phyloP scores from a whole-genome alignment of 2,888 invertebrate genomes.

The Watsonalla cultraria region DNA sequence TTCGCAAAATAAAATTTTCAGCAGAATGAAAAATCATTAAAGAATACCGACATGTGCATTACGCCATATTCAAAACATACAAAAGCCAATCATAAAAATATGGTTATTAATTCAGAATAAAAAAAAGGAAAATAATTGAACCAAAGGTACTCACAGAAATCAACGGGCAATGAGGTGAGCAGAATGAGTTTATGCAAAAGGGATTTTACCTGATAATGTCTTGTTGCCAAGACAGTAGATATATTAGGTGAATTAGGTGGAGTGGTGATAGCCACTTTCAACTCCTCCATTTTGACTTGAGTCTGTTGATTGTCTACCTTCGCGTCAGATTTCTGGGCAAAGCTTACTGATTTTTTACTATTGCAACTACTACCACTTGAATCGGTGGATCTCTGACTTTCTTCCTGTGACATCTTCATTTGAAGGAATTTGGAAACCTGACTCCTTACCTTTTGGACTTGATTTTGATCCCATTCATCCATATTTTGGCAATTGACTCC shows the following conservation, averaged over 20 bases:
- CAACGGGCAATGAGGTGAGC: slow-evolving; percentile 59
- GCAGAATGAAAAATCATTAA: slow-evolving; percentile 6
- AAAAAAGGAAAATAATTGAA: slow-evolving; percentile 46
- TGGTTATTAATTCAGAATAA: slow-evolving; percentile 17
- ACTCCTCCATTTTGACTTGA: slow-evolving; percentile 72
- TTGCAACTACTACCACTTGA: slow-evolving; percentile 79
- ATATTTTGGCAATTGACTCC: slow-evolving; percentile 84
- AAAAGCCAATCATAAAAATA: slow-evolving; percentile 14
- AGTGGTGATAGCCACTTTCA: slow-evolving; percentile 74
- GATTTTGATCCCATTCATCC: slow-evolving; percentile 83
- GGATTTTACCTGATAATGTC: slow-evolving; percentile 77
- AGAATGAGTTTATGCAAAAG: slow-evolving; percentile 33
- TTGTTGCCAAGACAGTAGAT: slow-evolving; percentile 79
- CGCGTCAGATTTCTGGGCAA: slow-evolving; percentile 80
- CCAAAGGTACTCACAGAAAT: slow-evolving; percentile 71
- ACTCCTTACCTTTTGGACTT: slow-evolving; percentile 83
- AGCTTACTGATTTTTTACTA: slow-evolving; percentile 87
- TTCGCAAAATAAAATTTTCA: slow-evolving; percentile 20
- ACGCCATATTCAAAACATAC: not conserved
- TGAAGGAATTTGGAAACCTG: slow-evolving; percentile 85
- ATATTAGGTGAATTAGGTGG: slow-evolving; percentile 88
- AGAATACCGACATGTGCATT: no score
- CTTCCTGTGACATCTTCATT: slow-evolving; percentile 84
- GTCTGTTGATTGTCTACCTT: slow-evolving; percentile 57
- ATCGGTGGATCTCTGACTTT: slow-evolving; percentile 78